Evolutionary conservation across 1,140 invertebrate species (phyloP).

Genomic region (Bombus pyrosoma): DNA sequence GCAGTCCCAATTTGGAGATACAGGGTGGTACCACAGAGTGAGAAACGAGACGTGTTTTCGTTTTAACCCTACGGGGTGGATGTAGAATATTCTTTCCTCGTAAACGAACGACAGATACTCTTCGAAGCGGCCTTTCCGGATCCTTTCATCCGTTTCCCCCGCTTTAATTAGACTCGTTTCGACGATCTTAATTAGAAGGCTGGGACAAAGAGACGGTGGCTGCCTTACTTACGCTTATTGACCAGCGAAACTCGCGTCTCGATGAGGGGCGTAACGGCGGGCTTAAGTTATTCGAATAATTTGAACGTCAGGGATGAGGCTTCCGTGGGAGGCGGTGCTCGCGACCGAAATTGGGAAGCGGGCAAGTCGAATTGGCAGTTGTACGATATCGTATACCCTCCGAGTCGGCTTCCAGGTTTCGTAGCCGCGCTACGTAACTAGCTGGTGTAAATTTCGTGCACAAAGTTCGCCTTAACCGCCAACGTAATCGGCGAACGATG

Average conservation of each 20-base stretch:
- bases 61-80: background rate
- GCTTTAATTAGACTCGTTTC: slow-evolving; percentile 39
- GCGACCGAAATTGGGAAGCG: slow-evolving; percentile 21
- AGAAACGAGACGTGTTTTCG: background rate
- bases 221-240: slow-evolving; percentile 24
- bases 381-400: slow-evolving; percentile 4
- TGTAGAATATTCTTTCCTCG: background rate
- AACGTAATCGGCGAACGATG: slow-evolving; percentile 35
- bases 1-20: background rate
- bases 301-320: background rate
- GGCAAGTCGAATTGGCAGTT: slow-evolving; percentile 36
- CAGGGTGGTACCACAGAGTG: background rate
- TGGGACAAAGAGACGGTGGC: background rate
- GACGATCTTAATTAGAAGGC: slow-evolving; percentile 24
- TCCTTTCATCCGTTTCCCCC: too few relatives aligned
- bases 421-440: slow-evolving; percentile 6
- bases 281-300: slow-evolving; percentile 31
- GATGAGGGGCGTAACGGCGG: background rate
- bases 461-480: slow-evolving; percentile 4
- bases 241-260: background rate
- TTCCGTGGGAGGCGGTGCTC: slow-evolving; percentile 5
- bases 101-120: too few relatives aligned
- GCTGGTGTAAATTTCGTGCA: slow-evolving; percentile 1
- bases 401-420: background rate
- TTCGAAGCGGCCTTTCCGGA: too few relatives aligned